Conservation (phyloP, 2,888 invertebrate genomes). For the Meta bourneti region DNA sequence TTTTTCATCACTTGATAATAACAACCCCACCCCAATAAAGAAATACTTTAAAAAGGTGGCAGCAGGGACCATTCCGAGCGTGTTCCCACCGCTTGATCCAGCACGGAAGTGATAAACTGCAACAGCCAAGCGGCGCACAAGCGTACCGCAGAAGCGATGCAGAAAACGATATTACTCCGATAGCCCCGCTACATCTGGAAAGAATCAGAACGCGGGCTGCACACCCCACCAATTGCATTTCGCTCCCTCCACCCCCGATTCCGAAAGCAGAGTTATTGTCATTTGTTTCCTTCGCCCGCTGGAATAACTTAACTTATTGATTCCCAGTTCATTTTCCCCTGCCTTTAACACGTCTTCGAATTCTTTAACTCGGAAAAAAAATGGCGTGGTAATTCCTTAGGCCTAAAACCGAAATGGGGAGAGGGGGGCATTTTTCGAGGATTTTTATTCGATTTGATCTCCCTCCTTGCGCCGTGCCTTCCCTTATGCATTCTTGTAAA, state of each 20-base stretch:
- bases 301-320: slow-evolving; percentile 64
- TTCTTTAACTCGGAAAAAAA: not conserved
- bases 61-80: not conserved
- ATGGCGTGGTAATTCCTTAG: not conserved
- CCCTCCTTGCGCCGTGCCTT: not conserved
- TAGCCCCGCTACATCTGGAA: not conserved
- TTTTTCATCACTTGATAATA: not conserved
- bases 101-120: not conserved
- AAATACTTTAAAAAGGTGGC: not conserved
- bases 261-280: slow-evolving; percentile 60
- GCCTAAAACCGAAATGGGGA: not conserved
- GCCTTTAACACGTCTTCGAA: not conserved
- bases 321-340: slow-evolving; percentile 10
- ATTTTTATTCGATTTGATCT: slow-evolving; percentile 59
- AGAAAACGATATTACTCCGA: not conserved
- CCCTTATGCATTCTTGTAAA: slow-evolving; percentile 46
- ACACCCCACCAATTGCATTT: not conserved
- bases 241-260: not conserved
- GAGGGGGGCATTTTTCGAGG: slow-evolving; percentile 41
- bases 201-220: not conserved
- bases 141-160: not conserved
- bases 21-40: not conserved
- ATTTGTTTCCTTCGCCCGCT: slow-evolving; percentile 36
- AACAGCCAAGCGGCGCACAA: not conserved
- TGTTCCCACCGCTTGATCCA: not conserved